Evolutionary conservation across 1,140 invertebrate species (phyloP).

Genomic region (Tenebrio molitor): DNA sequence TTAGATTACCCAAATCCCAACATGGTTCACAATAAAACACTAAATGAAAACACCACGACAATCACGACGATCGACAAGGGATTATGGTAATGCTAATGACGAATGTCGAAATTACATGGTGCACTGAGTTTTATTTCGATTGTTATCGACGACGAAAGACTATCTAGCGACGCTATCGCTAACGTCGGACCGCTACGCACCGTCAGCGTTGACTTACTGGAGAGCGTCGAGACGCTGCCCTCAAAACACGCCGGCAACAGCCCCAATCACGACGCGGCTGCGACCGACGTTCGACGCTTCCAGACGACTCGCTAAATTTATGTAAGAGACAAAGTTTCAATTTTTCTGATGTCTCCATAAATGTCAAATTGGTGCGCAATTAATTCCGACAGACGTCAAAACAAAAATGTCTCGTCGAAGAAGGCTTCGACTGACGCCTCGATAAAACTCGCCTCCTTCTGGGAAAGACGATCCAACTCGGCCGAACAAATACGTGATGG

Average conservation of each 20-base stretch:
- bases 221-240: conserved; percentile 44
- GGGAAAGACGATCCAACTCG: neutral
- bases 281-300: conserved; percentile 30
- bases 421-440: neutral
- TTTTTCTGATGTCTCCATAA: neutral
- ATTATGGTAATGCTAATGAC: neutral
- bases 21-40: conserved; percentile 15
- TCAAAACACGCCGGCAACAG: conserved; percentile 41
- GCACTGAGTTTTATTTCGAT: neutral
- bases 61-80: conserved; percentile 5
- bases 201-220: conserved; percentile 42
- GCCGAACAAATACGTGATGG: neutral
- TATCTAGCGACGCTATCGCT: neutral
- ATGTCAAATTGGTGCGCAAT: neutral
- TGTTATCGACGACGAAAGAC: too few species aligned
- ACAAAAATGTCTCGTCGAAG: neutral
- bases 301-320: conserved; percentile 1
- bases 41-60: conserved; percentile 6
- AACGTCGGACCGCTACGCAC: conserved; percentile 10
- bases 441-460: neutral
- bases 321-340: conserved; percentile 1
- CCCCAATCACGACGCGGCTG: conserved; percentile 39
- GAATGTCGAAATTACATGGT: too few species aligned
- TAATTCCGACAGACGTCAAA: neutral
- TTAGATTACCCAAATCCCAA: neutral